Evolutionary conservation across 2,113 vertebrate genomes (phyloP), one percentile per base, ranked within the genome.

Genomic region (Muntiacus muntjak): DNA sequence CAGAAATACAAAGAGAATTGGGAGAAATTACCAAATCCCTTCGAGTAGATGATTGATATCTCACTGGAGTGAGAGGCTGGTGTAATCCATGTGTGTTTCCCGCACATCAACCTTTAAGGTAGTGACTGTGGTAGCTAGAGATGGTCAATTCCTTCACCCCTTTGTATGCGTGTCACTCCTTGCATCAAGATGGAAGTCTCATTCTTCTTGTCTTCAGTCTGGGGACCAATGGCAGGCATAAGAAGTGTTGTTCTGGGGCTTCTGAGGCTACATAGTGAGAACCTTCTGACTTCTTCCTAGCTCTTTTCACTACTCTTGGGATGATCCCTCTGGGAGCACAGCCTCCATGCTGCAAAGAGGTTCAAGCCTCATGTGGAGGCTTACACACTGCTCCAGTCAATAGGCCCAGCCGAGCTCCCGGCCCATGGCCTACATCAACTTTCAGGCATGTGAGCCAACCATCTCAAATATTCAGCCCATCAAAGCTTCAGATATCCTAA

Each of bases 91-190:
- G n/a, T 45, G 14, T 74, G 5, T 43, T 26, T 3, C 54, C 10
- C 21, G 14, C 0, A 3, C 45, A 9, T 14, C 57, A n/a, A 17
- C 7, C 45, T 13, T 55, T 85, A 86, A 86, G 45, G 36, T 64
- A 40, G 47, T 25, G 57, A 33, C 19, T 26, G 3, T 14, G 25
- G 25, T 19, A 33, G 52, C 62, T 36, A 45, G 50, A 43, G 76
- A 60, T 1, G 11, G 26, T 45, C 21, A 19, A 4, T 9, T 40
- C 30, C 33, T 71, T 57, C 43, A 1, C 79, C 58, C 25, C 25
- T 15, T 0, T 28, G 30, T 43, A 1, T 21, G 33, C 4, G 1
- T 15, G 3, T 15, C 21, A 7, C 10, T 30, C 12, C 67, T 36
- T 40, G 5, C 9, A 30, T 25, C 58, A 58, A 15, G 3, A 43